phyloP scores from a whole-genome alignment of 2,113 vertebrate species.

The Scolopax mira region DNA sequence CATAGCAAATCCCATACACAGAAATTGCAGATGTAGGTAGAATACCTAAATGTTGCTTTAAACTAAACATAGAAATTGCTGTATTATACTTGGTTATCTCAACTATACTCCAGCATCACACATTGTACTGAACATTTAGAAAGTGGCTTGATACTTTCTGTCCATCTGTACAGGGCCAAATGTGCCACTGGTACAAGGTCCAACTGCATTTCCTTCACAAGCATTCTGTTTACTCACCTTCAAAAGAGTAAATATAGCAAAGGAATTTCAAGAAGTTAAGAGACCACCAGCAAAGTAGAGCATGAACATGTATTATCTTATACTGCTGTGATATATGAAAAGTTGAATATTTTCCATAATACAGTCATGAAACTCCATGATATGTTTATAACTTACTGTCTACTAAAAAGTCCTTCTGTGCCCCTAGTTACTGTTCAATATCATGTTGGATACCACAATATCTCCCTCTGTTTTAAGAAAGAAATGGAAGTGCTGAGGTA shows the following conservation, averaged over 20 bases:
- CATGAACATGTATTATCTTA: background rate
- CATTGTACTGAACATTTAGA: background rate
- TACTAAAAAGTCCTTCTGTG: background rate
- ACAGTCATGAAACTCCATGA: no score
- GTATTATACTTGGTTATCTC: background rate
- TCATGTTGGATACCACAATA: background rate
- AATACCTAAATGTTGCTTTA: background rate
- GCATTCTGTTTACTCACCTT: background rate
- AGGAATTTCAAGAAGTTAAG: background rate
- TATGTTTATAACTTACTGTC: background rate
- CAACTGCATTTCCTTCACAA: background rate
- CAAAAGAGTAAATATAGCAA: background rate
- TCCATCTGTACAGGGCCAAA: background rate
- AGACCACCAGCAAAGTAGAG: background rate
- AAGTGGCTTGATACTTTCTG: background rate
- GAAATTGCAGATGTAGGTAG: background rate
- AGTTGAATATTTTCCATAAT: background rate
- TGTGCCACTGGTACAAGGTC: background rate
- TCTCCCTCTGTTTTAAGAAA: background rate
- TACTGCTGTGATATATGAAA: background rate
- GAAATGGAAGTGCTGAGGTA: background rate
- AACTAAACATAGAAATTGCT: background rate
- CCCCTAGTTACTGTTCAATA: background rate
- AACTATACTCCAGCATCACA: background rate
- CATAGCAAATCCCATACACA: background rate